phyloP scores from a whole-genome alignment of 1,140 invertebrate species.

The Coptotermes formosanus region DNA sequence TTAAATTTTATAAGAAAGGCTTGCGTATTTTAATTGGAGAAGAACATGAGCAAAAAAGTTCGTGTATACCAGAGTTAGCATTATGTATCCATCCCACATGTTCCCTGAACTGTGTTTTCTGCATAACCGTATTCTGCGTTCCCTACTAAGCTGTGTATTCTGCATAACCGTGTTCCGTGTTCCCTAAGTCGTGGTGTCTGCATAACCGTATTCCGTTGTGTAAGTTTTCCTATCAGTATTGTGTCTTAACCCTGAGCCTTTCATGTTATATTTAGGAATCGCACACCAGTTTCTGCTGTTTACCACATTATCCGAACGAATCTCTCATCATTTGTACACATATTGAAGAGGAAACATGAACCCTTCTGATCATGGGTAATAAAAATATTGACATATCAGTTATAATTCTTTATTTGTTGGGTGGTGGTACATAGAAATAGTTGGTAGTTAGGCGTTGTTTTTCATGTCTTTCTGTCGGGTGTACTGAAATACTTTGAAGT shows the following conservation, averaged over 20 bases:
- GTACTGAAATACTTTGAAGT: background rate
- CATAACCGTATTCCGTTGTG: conserved; percentile 36
- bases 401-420: conserved; percentile 24
- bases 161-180: background rate
- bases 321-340: conserved; percentile 38
- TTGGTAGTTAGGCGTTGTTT: background rate
- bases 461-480: background rate
- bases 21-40: background rate
- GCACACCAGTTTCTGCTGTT: conserved; percentile 28
- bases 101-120: background rate
- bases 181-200: background rate
- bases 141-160: no score
- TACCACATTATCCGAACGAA: conserved; percentile 39
- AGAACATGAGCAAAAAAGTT: background rate
- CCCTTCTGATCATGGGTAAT: conserved; percentile 76
- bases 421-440: conserved; percentile 23
- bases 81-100: background rate
- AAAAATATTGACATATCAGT: conserved; percentile 31
- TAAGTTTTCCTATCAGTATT: conserved; percentile 37
- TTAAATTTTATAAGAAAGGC: background rate
- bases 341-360: conserved; percentile 59
- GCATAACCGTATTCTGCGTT: conserved; percentile 33
- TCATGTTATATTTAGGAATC: conserved; percentile 22
- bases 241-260: conserved; percentile 39
- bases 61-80: background rate